Conservation (phyloP, 1,140 invertebrate genomes). For the Onthophagus taurus region DNA sequence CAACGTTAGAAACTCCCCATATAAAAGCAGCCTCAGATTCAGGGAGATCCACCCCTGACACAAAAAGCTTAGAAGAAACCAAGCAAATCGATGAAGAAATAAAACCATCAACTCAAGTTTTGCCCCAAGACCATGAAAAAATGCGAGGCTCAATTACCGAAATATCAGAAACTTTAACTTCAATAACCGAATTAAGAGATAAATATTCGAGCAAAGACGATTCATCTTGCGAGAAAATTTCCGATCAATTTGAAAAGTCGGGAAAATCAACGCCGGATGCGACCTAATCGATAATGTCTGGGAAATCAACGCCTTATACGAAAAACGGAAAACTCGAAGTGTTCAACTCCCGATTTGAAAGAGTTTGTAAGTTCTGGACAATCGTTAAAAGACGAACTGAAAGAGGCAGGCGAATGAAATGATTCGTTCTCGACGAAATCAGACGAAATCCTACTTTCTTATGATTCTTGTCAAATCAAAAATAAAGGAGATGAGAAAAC, state of each 20-base stretch:
- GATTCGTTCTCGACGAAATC: neutral
- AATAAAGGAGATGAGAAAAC: slow-evolving; percentile 11
- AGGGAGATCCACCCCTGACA: slow-evolving; percentile 11
- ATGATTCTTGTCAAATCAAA: slow-evolving; percentile 2
- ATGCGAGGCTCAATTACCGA: slow-evolving; percentile 4
- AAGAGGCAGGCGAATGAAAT: neutral
- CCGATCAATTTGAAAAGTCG: neutral
- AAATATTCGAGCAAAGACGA: neutral
- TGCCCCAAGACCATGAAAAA: too few species aligned
- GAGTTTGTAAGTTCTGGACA: too few species aligned
- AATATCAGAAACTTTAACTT: slow-evolving; percentile 1
- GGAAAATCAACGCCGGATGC: slow-evolving; percentile 21
- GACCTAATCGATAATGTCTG: slow-evolving; percentile 29
- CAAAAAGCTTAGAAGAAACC: neutral
- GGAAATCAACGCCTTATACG: slow-evolving; percentile 40
- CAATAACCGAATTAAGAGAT: neutral
- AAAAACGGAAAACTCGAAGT: slow-evolving; percentile 20
- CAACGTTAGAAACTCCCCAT: slow-evolving; percentile 10
- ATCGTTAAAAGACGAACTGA: too few species aligned
- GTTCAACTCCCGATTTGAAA: slow-evolving; percentile 4
- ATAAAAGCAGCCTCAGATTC: slow-evolving; percentile 19
- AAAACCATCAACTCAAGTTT: too few species aligned
- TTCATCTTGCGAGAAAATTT: neutral
- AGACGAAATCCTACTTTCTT: slow-evolving; percentile 9
- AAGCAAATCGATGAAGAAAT: neutral